phyloP scores from a whole-genome alignment of 2,797 vertebrate species.

The Phataginus tricuspis region DNA sequence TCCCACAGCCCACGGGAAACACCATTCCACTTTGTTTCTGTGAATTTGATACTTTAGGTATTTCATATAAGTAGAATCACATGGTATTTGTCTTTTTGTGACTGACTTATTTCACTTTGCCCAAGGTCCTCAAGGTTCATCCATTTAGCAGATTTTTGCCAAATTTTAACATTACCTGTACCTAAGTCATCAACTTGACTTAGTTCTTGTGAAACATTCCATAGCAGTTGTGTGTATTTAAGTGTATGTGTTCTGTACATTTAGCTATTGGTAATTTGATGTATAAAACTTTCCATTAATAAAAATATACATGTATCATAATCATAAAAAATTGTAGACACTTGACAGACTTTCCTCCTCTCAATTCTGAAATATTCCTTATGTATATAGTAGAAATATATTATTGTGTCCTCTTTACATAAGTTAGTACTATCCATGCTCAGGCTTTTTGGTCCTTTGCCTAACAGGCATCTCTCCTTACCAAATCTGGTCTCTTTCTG shows the following conservation, averaged over 20 bases:
- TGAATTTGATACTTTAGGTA: neutral
- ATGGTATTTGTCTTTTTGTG: neutral
- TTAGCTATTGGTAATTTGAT: neutral
- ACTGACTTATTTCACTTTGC: neutral
- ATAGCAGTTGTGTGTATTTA: neutral
- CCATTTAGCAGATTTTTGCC: neutral
- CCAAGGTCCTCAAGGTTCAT: neutral
- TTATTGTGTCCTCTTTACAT: neutral
- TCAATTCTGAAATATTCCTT: neutral
- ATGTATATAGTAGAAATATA: neutral
- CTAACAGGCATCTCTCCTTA: neutral
- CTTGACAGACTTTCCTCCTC: neutral
- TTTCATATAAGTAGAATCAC: neutral
- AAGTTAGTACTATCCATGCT: neutral
- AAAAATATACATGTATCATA: neutral
- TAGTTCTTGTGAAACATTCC: neutral
- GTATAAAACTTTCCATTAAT: neutral
- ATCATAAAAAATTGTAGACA: neutral
- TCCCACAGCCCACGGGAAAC: neutral
- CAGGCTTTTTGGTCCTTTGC: neutral
- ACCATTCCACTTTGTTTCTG: neutral
- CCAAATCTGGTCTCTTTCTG: neutral
- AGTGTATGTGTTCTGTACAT: neutral
- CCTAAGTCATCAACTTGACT: neutral
- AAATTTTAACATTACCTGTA: neutral